Evolutionary conservation across 1,140 invertebrate genomes (phyloP).

Genomic region (Trinorchestia longiramus): DNA sequence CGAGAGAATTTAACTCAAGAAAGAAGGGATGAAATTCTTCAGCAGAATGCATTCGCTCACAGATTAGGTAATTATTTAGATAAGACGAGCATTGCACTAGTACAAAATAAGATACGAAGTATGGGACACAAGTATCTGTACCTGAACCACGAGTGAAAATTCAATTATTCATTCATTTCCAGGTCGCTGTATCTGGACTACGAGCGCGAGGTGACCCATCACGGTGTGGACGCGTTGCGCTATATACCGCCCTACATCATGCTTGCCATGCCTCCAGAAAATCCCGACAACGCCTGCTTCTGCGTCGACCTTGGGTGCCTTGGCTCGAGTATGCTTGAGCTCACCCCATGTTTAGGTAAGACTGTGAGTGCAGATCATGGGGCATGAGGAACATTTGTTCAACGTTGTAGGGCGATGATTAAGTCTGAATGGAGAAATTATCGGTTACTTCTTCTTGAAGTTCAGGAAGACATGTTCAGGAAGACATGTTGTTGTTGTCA

Average conservation of each 20-base stretch:
- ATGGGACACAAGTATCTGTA: background rate
- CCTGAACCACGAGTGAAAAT: background rate
- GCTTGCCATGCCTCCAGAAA: background rate
- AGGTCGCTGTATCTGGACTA: conserved; percentile 48
- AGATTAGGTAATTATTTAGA: too few species aligned
- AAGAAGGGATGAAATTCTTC: too few species aligned
- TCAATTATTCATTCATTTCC: background rate
- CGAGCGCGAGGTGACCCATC: background rate
- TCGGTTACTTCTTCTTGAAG: too few species aligned
- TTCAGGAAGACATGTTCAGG: too few species aligned
- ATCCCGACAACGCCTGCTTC: conserved; percentile 45
- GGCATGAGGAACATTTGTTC: too few species aligned
- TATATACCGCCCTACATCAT: background rate
- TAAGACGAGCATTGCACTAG: too few species aligned
- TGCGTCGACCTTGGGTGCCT: background rate
- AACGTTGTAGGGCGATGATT: too few species aligned
- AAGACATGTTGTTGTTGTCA: too few species aligned
- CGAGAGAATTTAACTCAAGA: too few species aligned
- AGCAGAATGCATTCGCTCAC: too few species aligned
- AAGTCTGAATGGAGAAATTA: too few species aligned
- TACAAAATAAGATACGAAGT: too few species aligned
- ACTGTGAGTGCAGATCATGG: background rate
- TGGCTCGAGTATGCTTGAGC: background rate
- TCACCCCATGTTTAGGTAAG: conserved; percentile 28
- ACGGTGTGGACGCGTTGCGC: conserved; percentile 1